A percentile compares a stretch with the other conserved stretches of the same genome.
Conservation (phyloP, 2,113 vertebrate genomes). For the Chaetorhynchus papuensis region DNA sequence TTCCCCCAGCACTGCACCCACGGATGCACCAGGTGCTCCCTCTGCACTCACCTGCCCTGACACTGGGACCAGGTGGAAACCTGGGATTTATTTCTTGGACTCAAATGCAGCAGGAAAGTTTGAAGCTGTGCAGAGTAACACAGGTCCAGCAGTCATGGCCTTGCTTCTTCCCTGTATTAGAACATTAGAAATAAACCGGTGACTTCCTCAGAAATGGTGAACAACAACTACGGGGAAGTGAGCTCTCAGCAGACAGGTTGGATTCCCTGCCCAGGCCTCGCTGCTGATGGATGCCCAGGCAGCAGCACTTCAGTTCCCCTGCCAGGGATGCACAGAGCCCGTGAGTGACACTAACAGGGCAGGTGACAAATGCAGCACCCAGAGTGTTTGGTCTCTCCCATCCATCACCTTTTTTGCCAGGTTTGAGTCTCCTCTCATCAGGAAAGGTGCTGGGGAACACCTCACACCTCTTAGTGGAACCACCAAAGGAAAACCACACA, state of each 20-base stretch:
- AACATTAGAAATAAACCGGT: neutral
- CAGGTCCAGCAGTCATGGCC: neutral
- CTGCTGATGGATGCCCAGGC: accelerated
- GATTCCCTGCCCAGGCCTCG: accelerated
- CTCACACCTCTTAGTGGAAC: neutral
- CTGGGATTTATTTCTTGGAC: neutral
- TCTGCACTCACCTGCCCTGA: neutral
- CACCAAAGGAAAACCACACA: neutral
- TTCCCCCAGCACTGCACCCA: neutral
- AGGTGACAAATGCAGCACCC: neutral
- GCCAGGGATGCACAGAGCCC: neutral
- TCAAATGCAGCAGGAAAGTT: neutral
- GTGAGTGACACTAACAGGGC: accelerated
- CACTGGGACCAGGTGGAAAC: neutral
- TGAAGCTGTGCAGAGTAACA: neutral
- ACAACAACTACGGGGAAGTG: accelerated
- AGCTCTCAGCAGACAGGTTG: neutral
- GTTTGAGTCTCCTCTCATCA: neutral
- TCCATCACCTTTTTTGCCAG: neutral
- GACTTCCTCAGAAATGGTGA: accelerated
- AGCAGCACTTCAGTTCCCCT: accelerated
- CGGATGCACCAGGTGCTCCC: neutral
- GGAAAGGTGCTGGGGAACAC: neutral
- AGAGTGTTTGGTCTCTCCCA: accelerated
- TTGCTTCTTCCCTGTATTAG: neutral